Base-by-base conservation (phyloP, 2,797 vertebrate genomes). In the Lagorchestes hirsutus region DNA sequence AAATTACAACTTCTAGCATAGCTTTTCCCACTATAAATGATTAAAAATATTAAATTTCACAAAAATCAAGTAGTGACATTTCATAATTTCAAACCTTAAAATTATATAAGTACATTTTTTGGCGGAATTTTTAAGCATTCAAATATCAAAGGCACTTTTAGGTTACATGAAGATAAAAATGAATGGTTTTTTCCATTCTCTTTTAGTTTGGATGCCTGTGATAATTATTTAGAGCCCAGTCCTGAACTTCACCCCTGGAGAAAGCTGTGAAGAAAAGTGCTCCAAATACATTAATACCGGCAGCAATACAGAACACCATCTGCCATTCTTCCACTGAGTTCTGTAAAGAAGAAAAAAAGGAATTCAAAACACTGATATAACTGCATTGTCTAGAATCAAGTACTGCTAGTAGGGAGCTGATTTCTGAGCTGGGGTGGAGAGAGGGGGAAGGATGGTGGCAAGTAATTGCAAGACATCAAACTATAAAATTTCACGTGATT, bases 291-390 rank as follows among this genome's bases (percentile, higher is more conserved):
- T 99, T 99, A 98, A 99, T 99, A 94, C 97, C 98, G 95, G 99
- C 99, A 90, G 99, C 99, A 31, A 99, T 99, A 98, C 99, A 99
- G 98, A 99, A 99, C 57, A 99, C 99, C 0, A 92, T 98, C 98
- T 99, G 99, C 99, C 99, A 99, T 95, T 99, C 99, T 97, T 97
- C 98, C 87, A 99, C 99, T 55, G 99, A 99, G 97, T 99, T 99
- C 99, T 99, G 95, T 54, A 98, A 97, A 97, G 98, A n/a, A 74
- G 13, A 54, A 92, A 67, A 8, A 97, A 67, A 97, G 92, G 92
- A 91, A 93, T 29, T 24, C 90, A 52, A 55, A 18, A 24, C 27
- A 95, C 94, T 98, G 90, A 97, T 40, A 59, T 96, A 93, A 87
- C 54, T 93, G 58, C 94, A 96, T 28, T 29, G 56, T 95, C 74